phyloP scores from a whole-genome alignment of 2,797 vertebrate genomes.

The Poeciliopsis turneri region DNA sequence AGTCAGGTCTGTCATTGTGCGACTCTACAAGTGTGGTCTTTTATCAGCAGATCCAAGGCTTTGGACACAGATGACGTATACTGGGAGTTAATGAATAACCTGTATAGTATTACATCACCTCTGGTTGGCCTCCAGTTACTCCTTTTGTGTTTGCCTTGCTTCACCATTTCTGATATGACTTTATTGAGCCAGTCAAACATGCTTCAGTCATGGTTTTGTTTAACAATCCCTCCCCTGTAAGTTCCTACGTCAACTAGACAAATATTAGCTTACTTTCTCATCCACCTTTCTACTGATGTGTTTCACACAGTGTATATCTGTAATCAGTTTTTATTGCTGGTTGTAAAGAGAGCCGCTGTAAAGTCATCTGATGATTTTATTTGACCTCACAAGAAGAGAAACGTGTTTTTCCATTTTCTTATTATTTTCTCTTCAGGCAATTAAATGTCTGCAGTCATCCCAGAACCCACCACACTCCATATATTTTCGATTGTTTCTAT shows the following conservation, averaged over 20 bases:
- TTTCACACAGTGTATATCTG: neutral
- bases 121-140: constrained; percentile 63
- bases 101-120: constrained; percentile 70
- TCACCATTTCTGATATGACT: constrained; percentile 51
- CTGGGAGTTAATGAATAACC: constrained; percentile 74
- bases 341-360: constrained; percentile 21
- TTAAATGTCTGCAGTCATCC: neutral
- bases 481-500: neutral
- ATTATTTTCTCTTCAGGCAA: neutral
- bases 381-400: constrained; percentile 12
- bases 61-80: constrained; percentile 68
- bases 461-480: neutral
- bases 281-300: constrained; percentile 13
- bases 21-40: constrained; percentile 27
- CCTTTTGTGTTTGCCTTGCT: constrained; percentile 63
- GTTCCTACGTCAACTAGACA: constrained; percentile 14
- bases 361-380: constrained; percentile 47
- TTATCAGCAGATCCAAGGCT: constrained; percentile 37
- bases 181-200: constrained; percentile 39
- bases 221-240: constrained; percentile 5
- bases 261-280: constrained; percentile 32
- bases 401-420: constrained; percentile 21
- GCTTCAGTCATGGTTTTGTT: constrained; percentile 38
- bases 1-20: constrained; percentile 47
- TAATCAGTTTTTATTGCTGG: constrained; percentile 32